Conservation (phyloP, 2,888 invertebrate genomes). For the Phalera bucephala region DNA sequence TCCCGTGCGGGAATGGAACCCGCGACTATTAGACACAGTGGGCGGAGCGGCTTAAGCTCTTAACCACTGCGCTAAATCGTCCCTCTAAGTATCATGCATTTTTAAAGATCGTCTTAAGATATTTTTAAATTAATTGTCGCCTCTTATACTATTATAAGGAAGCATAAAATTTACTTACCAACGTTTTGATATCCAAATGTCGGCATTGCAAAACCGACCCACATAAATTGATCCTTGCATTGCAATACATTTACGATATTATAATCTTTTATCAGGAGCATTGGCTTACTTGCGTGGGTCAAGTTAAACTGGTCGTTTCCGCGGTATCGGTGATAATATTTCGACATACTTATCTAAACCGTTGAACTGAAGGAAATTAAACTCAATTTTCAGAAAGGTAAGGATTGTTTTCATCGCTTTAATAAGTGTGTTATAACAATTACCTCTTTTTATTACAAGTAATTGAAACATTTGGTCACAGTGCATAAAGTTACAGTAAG, state of each 20-base stretch:
- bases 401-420: slow-evolving; percentile 23
- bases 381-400: rapidly evolving
- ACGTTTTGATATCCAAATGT: slow-evolving; percentile 15
- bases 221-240: slow-evolving; percentile 22
- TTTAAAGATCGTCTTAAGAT: too few species aligned
- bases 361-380: background rate
- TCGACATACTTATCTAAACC: slow-evolving; percentile 4
- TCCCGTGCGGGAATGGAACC: too few species aligned
- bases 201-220: slow-evolving; percentile 24
- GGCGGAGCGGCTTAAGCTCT: too few species aligned
- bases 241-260: slow-evolving; percentile 10
- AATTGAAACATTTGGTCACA: slow-evolving; percentile 22
- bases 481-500: slow-evolving; percentile 14
- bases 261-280: slow-evolving; percentile 24
- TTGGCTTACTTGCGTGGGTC: slow-evolving; percentile 18
- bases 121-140: background rate
- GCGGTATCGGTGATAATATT: slow-evolving; percentile 17
- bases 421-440: slow-evolving; percentile 11
- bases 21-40: too few species aligned
- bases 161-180: slow-evolving; percentile 22
- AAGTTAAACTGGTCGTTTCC: slow-evolving; percentile 19
- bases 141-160: slow-evolving; percentile 6
- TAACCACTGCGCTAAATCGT: too few species aligned
- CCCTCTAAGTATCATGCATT: too few species aligned
- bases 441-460: slow-evolving; percentile 23